phyloP scores from a whole-genome alignment of 1,140 invertebrate genomes.

The Drosophila trapezifrons region DNA sequence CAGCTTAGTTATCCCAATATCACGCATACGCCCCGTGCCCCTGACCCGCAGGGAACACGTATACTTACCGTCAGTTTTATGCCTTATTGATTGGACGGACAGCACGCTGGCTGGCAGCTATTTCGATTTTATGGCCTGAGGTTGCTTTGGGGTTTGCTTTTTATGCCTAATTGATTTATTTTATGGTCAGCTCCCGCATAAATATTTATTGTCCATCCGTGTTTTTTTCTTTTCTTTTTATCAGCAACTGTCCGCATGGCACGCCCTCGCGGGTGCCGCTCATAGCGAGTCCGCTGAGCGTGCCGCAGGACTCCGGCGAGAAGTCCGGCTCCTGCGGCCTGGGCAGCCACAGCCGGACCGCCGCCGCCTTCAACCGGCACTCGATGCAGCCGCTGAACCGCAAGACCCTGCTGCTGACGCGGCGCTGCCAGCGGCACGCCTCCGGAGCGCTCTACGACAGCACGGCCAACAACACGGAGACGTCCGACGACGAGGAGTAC shows the following conservation, averaged over 20 bases:
- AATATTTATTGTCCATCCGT: conserved; percentile 58
- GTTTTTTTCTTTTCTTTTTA: conserved; percentile 9
- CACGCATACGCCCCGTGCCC: conserved; percentile 40
- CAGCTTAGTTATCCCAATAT: conserved; percentile 4
- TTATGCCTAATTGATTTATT: conserved; percentile 74
- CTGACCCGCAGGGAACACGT: conserved; percentile 9
- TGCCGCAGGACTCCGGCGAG: conserved; percentile 58
- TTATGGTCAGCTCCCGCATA: conserved; percentile 58
- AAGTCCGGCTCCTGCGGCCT: conserved; percentile 20
- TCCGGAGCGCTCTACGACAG: conserved; percentile 61
- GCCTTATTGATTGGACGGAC: conserved; percentile 66
- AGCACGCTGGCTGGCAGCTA: conserved; percentile 23
- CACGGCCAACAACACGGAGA: conserved; percentile 68
- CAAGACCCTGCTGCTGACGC: conserved; percentile 70
- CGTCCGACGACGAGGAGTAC: conserved; percentile 76
- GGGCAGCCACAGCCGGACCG: conserved; percentile 49
- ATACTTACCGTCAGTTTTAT: conserved; percentile 43
- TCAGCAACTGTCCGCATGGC: conserved; percentile 87
- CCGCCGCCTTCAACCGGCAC: conserved; percentile 72
- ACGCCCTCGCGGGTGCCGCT: conserved; percentile 90
- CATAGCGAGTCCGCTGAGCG: conserved; percentile 84
- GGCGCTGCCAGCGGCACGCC: conserved; percentile 68
- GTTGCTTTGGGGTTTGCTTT: conserved; percentile 44
- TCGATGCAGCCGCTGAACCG: conserved; percentile 70
- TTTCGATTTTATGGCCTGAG: conserved; percentile 43